phyloP scores from a whole-genome alignment of 2,113 vertebrate species.

The Gasterosteus aculeatus region DNA sequence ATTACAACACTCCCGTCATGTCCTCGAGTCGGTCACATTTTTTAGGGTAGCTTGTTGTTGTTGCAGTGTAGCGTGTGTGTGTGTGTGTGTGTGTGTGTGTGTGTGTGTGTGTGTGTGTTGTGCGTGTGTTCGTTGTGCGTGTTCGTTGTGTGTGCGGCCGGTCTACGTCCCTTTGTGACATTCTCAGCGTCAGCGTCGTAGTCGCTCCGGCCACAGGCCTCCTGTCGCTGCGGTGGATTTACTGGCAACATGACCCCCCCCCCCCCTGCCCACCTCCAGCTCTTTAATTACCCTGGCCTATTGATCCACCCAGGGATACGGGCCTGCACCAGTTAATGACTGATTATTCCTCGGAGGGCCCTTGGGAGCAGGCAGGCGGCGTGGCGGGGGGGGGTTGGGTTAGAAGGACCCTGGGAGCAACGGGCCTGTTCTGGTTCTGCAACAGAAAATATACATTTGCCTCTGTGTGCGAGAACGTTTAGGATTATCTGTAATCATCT shows the following conservation, averaged over 20 bases:
- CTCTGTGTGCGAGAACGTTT: background rate
- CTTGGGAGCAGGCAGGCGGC: slow-evolving; percentile 62
- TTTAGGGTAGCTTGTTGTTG: background rate
- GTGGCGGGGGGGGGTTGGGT: slow-evolving; percentile 49
- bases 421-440: slow-evolving; percentile 35
- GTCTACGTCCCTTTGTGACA: slow-evolving; percentile 53
- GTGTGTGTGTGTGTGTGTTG: slow-evolving; percentile 8
- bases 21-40: slow-evolving; percentile 1
- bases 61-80: slow-evolving; percentile 25
- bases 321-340: slow-evolving; percentile 80
- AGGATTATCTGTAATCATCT: background rate
- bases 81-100: slow-evolving; percentile 18
- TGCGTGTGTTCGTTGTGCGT: slow-evolving; percentile 31
- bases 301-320: slow-evolving; percentile 80
- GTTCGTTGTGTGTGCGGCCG: slow-evolving; percentile 40
- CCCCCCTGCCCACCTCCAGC: slow-evolving; percentile 66
- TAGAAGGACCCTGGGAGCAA: slow-evolving; percentile 57
- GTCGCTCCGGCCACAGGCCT: slow-evolving; percentile 78
- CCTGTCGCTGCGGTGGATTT: slow-evolving; percentile 79
- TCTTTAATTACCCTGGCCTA: slow-evolving; percentile 87
- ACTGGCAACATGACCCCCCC: slow-evolving; percentile 77
- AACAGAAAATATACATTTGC: slow-evolving; percentile 18
- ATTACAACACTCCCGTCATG: slow-evolving; percentile 26
- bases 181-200: slow-evolving; percentile 76
- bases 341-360: slow-evolving; percentile 75